Evolutionary conservation across 2,888 invertebrate genomes (phyloP).

Genomic region (Epinotia ramella): DNA sequence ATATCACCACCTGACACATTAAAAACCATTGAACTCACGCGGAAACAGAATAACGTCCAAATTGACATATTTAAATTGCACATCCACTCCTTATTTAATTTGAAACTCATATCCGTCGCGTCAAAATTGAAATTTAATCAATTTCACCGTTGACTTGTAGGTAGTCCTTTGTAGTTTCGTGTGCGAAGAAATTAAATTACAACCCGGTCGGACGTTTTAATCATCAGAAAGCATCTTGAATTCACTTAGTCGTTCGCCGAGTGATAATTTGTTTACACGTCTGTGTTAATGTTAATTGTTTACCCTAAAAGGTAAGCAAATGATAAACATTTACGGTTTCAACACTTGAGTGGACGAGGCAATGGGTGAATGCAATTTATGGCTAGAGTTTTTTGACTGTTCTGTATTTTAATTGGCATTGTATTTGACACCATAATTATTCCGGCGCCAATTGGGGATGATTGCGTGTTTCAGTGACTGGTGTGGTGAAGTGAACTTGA

Average conservation of each 20-base stretch:
- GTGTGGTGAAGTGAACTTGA: neutral
- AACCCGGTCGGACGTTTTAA: constrained; percentile 27
- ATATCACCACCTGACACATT: constrained; percentile 15
- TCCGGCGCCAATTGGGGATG: neutral
- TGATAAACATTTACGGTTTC: constrained; percentile 29
- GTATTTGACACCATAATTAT: constrained; percentile 22
- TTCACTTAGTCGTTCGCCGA: constrained; percentile 20
- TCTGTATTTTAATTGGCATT: constrained; percentile 25
- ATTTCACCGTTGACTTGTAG: neutral
- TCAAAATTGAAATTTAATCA: neutral
- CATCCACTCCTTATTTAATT: neutral
- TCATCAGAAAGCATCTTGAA: constrained; percentile 14
- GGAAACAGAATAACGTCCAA: constrained; percentile 20
- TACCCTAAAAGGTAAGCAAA: constrained; percentile 16
- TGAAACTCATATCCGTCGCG: neutral
- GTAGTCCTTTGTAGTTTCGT: neutral
- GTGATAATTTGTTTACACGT: constrained; percentile 25
- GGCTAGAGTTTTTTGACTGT: constrained; percentile 6
- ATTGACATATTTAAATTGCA: constrained; percentile 13
- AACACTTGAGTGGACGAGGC: constrained; percentile 24
- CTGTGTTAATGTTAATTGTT: constrained; percentile 27
- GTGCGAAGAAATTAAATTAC: neutral
- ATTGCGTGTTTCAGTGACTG: neutral
- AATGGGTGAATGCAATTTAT: constrained; percentile 28
- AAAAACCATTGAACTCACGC: constrained; percentile 23